Conservation (phyloP, 2,113 vertebrate species). For the Calonectris borealis region DNA sequence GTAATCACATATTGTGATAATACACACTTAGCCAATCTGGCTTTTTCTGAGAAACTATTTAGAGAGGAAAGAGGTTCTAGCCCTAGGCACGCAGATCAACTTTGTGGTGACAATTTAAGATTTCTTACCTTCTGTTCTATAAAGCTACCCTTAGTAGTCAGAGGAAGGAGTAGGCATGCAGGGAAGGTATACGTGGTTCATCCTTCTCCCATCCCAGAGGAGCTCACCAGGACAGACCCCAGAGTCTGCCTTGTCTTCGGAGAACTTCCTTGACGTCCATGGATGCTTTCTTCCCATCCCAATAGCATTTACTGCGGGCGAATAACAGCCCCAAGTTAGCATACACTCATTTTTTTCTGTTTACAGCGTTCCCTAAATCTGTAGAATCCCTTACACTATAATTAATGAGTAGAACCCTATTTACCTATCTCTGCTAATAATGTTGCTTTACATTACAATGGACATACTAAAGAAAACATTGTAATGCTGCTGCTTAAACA, state of each 20-base stretch:
- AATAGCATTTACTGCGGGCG: neutral
- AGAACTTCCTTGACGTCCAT: neutral
- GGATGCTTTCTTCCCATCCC: neutral
- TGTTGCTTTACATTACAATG: neutral
- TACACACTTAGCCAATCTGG: neutral
- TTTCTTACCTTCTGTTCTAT: neutral
- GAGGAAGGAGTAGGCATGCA: neutral
- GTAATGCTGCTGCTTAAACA: neutral
- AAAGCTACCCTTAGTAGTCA: neutral
- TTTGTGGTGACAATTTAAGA: neutral
- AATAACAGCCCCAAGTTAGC: neutral
- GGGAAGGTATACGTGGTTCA: neutral
- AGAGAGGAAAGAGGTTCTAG: neutral
- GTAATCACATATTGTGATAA: neutral
- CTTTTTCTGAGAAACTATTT: neutral
- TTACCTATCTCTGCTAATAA: neutral
- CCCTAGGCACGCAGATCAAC: neutral
- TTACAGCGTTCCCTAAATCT: neutral
- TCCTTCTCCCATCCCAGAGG: neutral
- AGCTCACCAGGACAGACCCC: neutral
- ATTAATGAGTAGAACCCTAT: neutral
- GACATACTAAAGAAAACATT: neutral
- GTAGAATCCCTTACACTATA: neutral
- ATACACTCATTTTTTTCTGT: neutral
- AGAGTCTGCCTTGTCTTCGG: neutral